These are phyloP conservation scores for Watsonalla binaria DNA, from an alignment of 2,888 invertebrate genomes.

Conservation along the genomic window DNA sequence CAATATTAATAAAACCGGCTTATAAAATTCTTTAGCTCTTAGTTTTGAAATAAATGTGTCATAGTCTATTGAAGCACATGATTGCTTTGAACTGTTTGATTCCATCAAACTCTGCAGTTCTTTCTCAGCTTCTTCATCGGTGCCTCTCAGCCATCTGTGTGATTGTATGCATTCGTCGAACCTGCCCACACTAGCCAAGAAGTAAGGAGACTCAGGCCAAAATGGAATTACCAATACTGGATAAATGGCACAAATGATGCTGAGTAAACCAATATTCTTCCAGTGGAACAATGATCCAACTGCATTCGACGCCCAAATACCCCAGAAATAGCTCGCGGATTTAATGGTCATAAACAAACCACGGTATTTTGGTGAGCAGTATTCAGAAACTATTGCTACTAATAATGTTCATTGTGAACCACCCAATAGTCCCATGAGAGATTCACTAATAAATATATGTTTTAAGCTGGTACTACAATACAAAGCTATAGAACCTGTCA, in stretches of 20 bases:
- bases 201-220: too few species aligned
- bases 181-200: too few species aligned
- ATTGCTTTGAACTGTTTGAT: too few species aligned
- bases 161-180: constrained; percentile 7
- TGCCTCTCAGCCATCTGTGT: neutral
- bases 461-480: constrained; percentile 12
- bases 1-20: constrained; percentile 29
- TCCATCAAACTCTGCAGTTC: neutral
- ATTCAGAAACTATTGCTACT: constrained; percentile 17
- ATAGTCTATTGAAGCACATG: neutral
- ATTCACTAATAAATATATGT: constrained; percentile 16
- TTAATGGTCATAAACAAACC: constrained; percentile 17
- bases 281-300: constrained; percentile 19
- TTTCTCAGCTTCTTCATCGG: neutral
- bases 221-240: too few species aligned
- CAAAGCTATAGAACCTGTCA: constrained; percentile 10
- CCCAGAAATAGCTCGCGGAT: constrained; percentile 16
- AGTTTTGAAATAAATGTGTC: neutral
- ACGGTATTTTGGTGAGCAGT: constrained; percentile 17
- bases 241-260: too few species aligned
- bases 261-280: constrained; percentile 16
- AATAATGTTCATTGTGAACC: constrained; percentile 9
- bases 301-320: constrained; percentile 17
- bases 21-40: constrained; percentile 23
- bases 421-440: constrained; percentile 10